Evolutionary conservation across 2,797 vertebrate species (phyloP).

Genomic region (Rhynchonycteris naso): DNA sequence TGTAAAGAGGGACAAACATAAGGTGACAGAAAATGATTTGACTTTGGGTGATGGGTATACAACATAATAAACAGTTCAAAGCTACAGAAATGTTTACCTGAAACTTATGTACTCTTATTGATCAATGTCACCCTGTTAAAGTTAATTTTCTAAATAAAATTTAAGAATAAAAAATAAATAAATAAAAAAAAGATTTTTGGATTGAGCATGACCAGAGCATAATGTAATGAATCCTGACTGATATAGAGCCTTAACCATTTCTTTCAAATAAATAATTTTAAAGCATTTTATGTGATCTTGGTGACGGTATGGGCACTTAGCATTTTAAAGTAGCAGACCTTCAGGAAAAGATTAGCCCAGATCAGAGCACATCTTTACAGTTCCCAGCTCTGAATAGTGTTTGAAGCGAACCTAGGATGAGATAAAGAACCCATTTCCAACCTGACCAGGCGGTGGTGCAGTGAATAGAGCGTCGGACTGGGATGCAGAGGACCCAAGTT

Average conservation of each 20-base stretch:
- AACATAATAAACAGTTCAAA: no score
- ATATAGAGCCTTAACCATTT: background rate
- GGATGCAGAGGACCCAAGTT: no score
- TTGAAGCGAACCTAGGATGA: background rate
- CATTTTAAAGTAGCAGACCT: constrained; percentile 40
- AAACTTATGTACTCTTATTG: no score
- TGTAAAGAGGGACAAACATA: no score
- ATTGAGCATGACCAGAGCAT: background rate
- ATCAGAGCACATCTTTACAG: background rate
- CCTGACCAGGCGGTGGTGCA: no score
- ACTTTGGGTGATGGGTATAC: no score
- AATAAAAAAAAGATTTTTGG: background rate
- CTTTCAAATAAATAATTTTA: constrained; percentile 23
- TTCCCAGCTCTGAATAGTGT: background rate
- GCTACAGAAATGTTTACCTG: no score
- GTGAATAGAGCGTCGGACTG: no score
- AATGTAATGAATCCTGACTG: background rate
- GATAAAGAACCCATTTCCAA: background rate
- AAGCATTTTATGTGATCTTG: background rate
- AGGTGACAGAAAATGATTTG: no score
- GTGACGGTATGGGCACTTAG: background rate
- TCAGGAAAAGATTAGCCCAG: background rate
- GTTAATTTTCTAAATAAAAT: no score
- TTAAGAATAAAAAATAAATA: no score
- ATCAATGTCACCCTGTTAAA: no score